Evolutionary conservation across 2,113 vertebrate species (phyloP).

Genomic region (Calyptommatus sinebrachiatus): DNA sequence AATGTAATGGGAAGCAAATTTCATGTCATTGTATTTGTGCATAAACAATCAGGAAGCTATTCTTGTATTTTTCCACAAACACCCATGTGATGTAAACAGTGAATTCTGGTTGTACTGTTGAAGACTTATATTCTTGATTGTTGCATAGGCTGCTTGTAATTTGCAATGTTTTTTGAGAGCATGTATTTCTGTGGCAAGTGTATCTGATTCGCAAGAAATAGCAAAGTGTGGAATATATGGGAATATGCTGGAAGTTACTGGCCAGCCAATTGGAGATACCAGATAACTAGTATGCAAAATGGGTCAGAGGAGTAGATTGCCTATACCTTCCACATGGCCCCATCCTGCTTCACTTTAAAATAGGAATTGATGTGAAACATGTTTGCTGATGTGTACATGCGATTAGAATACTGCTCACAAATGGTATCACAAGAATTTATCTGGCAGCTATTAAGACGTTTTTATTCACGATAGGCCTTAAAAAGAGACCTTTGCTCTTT

Average conservation of each 20-base stretch:
- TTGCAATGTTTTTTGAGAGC: conserved; percentile 35
- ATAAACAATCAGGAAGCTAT: conserved; percentile 21
- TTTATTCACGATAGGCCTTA: background rate
- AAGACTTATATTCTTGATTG: conserved; percentile 11
- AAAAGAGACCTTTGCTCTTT: background rate
- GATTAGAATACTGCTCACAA: background rate
- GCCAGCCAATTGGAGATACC: conserved; percentile 14
- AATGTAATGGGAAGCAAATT: conserved; percentile 12
- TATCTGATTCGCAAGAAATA: conserved; percentile 27
- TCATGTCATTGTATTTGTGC: conserved; percentile 6
- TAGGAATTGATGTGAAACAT: background rate
- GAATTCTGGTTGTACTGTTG: background rate
- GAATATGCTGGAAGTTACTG: conserved; percentile 23
- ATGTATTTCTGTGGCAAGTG: conserved; percentile 33
- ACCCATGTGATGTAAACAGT: conserved; percentile 25
- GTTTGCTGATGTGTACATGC: background rate
- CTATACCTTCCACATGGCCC: too few species aligned
- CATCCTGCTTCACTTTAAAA: background rate
- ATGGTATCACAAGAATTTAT: too few species aligned
- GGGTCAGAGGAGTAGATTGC: background rate
- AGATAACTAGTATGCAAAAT: background rate
- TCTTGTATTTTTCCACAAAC: background rate
- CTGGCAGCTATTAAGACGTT: background rate
- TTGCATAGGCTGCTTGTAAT: conserved; percentile 46
- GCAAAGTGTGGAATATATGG: conserved; percentile 13